Evolutionary conservation across 2,113 vertebrate genomes (phyloP).

Genomic region (Antechinus stuartii): DNA sequence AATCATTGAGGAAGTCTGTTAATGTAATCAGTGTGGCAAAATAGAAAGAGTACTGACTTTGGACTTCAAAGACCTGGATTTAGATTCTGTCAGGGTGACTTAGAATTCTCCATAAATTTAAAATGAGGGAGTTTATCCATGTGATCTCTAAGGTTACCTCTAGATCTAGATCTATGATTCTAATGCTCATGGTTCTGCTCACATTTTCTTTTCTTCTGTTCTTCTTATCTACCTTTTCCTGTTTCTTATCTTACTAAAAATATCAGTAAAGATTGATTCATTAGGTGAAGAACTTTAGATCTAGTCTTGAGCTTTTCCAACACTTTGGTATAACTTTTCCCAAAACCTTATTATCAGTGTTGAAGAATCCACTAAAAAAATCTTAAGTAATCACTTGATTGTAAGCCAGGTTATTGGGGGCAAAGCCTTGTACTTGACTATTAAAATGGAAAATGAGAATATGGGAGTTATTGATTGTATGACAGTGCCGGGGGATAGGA

Average conservation of each 20-base stretch:
- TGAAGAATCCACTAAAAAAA: not conserved
- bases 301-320: not conserved
- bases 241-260: not conserved
- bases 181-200: too few species aligned
- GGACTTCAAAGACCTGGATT: not conserved
- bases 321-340: not conserved
- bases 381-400: not conserved
- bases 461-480: not conserved
- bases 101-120: not conserved
- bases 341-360: not conserved
- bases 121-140: not conserved
- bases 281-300: not conserved
- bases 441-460: constrained; percentile 10
- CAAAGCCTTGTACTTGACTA: not conserved
- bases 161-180: not conserved
- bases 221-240: not conserved
- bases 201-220: not conserved
- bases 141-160: not conserved
- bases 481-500: not conserved
- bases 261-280: not conserved
- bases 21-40: not conserved
- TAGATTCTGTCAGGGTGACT: not conserved
- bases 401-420: not conserved
- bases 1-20: not conserved
- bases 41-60: not conserved